These are phyloP conservation scores for Pentalonia nigronervosa DNA, from an alignment of 1,140 invertebrate species.

Conservation along the genomic window DNA sequence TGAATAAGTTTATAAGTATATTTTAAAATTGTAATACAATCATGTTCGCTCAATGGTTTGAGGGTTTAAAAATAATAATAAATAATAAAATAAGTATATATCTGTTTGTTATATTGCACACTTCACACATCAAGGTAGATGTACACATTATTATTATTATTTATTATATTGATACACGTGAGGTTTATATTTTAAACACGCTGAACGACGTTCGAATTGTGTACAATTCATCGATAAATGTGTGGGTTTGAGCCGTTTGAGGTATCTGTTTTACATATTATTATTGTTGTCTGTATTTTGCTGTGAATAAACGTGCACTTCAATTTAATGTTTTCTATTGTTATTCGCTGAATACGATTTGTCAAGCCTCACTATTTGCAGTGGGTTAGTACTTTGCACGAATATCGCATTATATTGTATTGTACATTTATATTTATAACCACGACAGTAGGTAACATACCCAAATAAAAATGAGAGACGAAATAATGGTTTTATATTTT, in stretches of 20 bases:
- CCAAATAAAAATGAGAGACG: not conserved
- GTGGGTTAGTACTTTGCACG: not conserved
- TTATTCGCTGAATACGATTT: slow-evolving; percentile 4
- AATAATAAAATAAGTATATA: not conserved
- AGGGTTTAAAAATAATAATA: not conserved
- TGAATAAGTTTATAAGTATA: too few species aligned
- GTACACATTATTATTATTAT: not conserved
- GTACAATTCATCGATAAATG: not conserved
- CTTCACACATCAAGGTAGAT: not conserved
- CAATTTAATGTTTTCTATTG: slow-evolving; percentile 2
- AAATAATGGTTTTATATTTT: slow-evolving; percentile 11
- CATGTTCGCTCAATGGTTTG: not conserved
- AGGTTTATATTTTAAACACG: not conserved
- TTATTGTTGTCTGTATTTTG: not conserved
- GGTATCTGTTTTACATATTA: not conserved
- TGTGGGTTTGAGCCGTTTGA: not conserved
- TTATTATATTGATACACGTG: not conserved
- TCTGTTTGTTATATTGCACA: not conserved
- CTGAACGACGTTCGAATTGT: not conserved
- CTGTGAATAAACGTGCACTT: not conserved
- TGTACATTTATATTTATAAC: slow-evolving; percentile 9
- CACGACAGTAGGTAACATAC: not conserved
- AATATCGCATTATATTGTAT: slow-evolving; percentile 18
- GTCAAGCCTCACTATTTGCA: not conserved
- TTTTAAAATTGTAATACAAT: too few species aligned